Evolutionary conservation across 2,797 vertebrate species (phyloP).

Genomic region (Anguilla megastoma): DNA sequence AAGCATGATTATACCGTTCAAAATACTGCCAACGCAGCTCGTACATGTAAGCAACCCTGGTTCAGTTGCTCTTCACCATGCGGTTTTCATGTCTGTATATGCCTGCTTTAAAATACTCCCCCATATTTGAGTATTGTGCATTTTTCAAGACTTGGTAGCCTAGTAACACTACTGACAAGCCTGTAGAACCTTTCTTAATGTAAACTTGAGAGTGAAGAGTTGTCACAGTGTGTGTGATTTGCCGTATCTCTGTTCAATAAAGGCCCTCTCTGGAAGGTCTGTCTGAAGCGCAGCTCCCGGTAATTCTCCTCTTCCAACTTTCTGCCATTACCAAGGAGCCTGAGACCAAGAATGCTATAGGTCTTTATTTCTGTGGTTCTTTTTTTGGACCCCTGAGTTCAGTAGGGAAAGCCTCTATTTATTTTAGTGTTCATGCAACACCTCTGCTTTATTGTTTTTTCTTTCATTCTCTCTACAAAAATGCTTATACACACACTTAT

Average conservation of each 20-base stretch:
- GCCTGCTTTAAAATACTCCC: too few species aligned
- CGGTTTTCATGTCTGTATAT: background rate
- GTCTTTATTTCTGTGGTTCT: constrained; percentile 28
- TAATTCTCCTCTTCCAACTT: constrained; percentile 17
- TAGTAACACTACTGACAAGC: background rate
- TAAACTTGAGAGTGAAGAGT: background rate
- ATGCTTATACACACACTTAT: background rate
- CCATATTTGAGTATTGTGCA: too few species aligned
- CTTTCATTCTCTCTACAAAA: background rate
- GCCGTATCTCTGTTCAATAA: constrained; percentile 8
- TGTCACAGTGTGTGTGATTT: background rate
- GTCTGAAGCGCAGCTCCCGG: constrained; percentile 15
- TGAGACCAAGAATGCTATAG: constrained; percentile 19
- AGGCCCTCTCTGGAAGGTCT: constrained; percentile 15
- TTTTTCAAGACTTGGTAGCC: background rate
- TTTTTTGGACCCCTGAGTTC: background rate
- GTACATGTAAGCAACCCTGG: background rate
- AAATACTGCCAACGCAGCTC: background rate
- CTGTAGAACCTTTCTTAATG: background rate
- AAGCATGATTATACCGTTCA: constrained; percentile 40
- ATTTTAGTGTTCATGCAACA: background rate
- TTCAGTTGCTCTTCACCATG: background rate
- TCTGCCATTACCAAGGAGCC: constrained; percentile 27
- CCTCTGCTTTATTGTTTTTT: constrained; percentile 2
- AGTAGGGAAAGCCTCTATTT: background rate